Evolutionary conservation across 2,797 vertebrate genomes (phyloP), one percentile per base, ranked within the genome.

Genomic region (Coracias cyanogaster): DNA sequence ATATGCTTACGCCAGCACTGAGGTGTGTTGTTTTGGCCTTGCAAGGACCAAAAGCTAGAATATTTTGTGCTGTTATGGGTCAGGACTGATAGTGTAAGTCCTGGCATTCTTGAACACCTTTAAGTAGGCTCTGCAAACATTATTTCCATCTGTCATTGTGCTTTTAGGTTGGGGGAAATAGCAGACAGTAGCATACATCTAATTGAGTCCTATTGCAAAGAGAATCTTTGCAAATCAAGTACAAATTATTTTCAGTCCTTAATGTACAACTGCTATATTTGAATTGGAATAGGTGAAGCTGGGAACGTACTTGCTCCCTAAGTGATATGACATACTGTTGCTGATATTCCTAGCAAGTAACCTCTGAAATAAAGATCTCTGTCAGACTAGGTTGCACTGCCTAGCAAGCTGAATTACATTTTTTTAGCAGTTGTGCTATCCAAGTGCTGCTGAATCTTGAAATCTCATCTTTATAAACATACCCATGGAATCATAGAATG

Each of bases 381-480:
- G 13, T 86, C 80, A 86, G 89, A 54, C 84, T 79, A 71, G 79
- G 70, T 72, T 97, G 86, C 45, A 51, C 88, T 93, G 57, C 90
- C 55, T 73, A 37, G 73, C 28, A 95, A 94, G 76, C 58, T 57
- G 69, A 93, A 86, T 88, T 72, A 17, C 66, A 33, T 78, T 76
- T 89, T 89, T 90, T 91, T 89, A 77, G 71, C 39, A 80, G 76
- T 86, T 93, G 33, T 66, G 62, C 77, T 90, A n/a, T 94, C 35
- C 77, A 82, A 37, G 18, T 69, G 67, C 57, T 81, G 77, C 39
- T 89, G 79, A 69, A 37, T 92, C 55, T 88, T 87, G 89, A 96
- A 97, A 94, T 82, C 6, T 61, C 52, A 16, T 87, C 52, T 76
- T 82, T 83, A 65, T 87, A 84, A 96, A 73, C 29, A 25, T 90